Evolutionary conservation across 2,113 vertebrate genomes (phyloP).

Genomic region (Tylochromis polylepis): DNA sequence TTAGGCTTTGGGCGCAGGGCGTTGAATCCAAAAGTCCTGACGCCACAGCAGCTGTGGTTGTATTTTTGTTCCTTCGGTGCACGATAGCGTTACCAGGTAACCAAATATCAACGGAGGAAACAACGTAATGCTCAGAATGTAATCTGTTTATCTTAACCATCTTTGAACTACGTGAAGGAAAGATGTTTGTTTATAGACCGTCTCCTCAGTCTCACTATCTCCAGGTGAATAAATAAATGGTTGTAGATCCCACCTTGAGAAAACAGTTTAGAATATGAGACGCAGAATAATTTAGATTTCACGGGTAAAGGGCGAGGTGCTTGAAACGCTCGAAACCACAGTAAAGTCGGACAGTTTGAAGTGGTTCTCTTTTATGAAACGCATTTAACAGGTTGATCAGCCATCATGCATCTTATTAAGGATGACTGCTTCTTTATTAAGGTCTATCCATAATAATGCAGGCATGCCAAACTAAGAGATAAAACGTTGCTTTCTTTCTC

Average conservation of each 20-base stretch:
- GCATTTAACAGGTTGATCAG: neutral
- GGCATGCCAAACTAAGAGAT: rapidly evolving
- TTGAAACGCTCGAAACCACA: neutral
- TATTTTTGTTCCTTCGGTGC: neutral
- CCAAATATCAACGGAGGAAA: neutral
- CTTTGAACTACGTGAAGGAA: neutral
- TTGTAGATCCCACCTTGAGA: neutral
- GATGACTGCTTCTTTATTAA: neutral
- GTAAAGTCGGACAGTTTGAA: neutral
- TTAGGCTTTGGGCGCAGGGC: neutral
- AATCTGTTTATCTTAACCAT: neutral
- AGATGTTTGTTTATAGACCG: rapidly evolving
- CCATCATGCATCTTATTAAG: neutral
- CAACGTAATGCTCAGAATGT: neutral
- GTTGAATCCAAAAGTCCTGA: neutral
- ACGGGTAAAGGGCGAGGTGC: too few relatives aligned
- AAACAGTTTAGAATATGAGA: neutral
- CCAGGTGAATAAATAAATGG: neutral
- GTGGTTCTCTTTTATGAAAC: neutral
- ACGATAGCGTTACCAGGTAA: neutral
- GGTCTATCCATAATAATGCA: neutral
- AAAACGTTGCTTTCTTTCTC: neutral
- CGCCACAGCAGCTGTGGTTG: rapidly evolving
- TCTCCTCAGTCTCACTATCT: rapidly evolving
- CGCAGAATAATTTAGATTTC: neutral